These are phyloP conservation scores for Pogonomyrmex barbatus DNA, from an alignment of 1,140 invertebrate species.

Conservation along the genomic window DNA sequence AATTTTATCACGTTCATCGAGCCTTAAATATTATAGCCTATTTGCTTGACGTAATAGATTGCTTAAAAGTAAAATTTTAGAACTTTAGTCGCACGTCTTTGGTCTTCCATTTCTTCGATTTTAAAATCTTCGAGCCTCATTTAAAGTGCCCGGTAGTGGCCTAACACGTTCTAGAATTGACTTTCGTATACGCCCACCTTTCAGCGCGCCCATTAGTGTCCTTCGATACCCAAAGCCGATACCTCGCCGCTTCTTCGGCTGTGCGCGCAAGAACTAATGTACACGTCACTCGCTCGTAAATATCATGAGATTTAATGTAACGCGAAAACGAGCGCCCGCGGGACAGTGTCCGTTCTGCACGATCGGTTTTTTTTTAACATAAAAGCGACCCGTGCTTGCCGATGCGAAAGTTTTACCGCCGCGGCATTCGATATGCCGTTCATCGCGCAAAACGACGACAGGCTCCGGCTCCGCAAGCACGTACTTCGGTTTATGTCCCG, in stretches of 20 bases:
- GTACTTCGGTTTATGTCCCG: conserved; percentile 50
- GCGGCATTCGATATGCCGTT: conserved; percentile 1
- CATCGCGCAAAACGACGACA: conserved; percentile 29
- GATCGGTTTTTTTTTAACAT: conserved; percentile 11
- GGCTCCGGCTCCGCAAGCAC: conserved; percentile 17
- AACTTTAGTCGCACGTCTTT: neutral
- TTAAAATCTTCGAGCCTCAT: neutral
- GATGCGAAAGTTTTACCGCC: conserved; percentile 19
- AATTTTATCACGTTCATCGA: neutral
- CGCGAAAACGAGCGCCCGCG: conserved; percentile 31
- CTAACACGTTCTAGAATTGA: neutral
- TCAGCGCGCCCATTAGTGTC: conserved; percentile 23
- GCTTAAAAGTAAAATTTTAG: neutral
- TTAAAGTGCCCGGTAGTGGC: neutral
- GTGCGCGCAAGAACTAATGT: conserved; percentile 13
- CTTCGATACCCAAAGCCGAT: neutral
- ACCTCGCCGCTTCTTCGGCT: neutral
- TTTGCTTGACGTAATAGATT: neutral
- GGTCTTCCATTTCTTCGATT: neutral
- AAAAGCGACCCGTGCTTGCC: neutral
- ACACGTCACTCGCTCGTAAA: conserved; percentile 40
- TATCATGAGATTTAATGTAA: conserved; percentile 40
- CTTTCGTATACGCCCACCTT: neutral
- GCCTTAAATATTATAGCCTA: too few species aligned
- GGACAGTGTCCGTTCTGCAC: conserved; percentile 26